Conservation (phyloP, 2,888 invertebrate genomes). For the Rhopalosiphum nymphaeae region DNA sequence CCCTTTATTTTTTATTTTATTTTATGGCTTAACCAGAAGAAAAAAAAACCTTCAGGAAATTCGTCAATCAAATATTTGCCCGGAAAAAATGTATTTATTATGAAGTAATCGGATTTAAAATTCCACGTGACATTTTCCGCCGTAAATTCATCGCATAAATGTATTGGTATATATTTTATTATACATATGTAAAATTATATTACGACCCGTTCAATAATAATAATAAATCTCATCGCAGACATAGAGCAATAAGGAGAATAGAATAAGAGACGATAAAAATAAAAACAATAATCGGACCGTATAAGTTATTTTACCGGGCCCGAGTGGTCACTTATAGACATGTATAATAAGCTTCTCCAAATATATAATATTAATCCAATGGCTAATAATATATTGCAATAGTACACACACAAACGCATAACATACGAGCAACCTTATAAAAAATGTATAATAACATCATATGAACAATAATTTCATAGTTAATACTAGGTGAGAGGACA, state of each 20-base stretch:
- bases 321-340: not conserved
- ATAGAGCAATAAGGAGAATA: not conserved
- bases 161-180: not conserved
- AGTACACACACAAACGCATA: not conserved
- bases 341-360: conserved; percentile 1
- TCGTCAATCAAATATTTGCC: conserved; percentile 51
- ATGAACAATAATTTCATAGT: conserved; percentile 49
- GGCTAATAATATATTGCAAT: conserved; percentile 39
- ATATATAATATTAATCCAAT: not conserved
- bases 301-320: not conserved
- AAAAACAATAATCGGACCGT: not conserved
- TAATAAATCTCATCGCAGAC: conserved; percentile 50
- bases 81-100: conserved; percentile 6
- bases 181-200: conserved; percentile 35
- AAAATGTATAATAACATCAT: not conserved
- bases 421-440: not conserved
- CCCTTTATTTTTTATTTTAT: conserved; percentile 13
- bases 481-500: conserved; percentile 24
- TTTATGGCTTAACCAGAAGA: not conserved
- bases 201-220: conserved; percentile 52
- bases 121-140: conserved; percentile 35
- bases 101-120: conserved; percentile 38
- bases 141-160: not conserved
- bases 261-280: not conserved
- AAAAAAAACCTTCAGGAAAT: conserved; percentile 24